Evolutionary conservation across 1,140 invertebrate species (phyloP).

Genomic region (Drosophila ananassae): DNA sequence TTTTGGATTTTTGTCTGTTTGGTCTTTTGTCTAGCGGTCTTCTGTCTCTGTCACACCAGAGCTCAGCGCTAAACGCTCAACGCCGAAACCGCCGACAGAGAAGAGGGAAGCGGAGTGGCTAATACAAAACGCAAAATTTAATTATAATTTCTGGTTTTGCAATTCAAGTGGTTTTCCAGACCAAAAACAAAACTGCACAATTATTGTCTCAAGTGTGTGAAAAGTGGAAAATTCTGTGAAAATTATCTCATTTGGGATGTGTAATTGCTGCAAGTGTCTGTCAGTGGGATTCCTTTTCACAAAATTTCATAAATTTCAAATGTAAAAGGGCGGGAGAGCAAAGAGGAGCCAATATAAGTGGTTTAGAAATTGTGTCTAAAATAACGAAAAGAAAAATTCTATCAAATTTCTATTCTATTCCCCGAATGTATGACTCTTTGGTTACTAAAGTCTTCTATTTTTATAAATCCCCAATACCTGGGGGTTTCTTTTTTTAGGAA

Average conservation of each 20-base stretch:
- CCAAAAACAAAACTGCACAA: constrained; percentile 16
- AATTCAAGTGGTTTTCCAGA: constrained; percentile 28
- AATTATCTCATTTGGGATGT: constrained; percentile 29
- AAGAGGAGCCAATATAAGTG: background rate
- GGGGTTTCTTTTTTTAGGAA: constrained; percentile 13
- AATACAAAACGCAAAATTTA: constrained; percentile 59
- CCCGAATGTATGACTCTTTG: background rate
- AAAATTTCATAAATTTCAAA: constrained; percentile 34
- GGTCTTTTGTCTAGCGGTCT: constrained; percentile 44
- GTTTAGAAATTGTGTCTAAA: background rate
- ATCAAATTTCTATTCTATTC: background rate
- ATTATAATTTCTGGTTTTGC: constrained; percentile 51
- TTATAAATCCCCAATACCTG: background rate
- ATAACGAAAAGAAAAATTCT: background rate
- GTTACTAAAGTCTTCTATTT: constrained; percentile 14
- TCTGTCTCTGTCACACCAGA: constrained; percentile 28
- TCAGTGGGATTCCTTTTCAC: constrained; percentile 6
- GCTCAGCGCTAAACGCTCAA: constrained; percentile 39
- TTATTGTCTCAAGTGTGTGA: constrained; percentile 41
- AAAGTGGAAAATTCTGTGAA: constrained; percentile 17
- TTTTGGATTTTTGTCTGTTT: constrained; percentile 28
- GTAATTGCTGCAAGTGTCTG: constrained; percentile 20
- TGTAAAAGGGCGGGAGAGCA: background rate
- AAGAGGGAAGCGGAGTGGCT: background rate
- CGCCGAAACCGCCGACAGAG: constrained; percentile 44